Percentiles rank a stretch among this genome's conserved stretches.
phyloP scores from a whole-genome alignment of 2,888 invertebrate genomes.

The Athetis lepigone region DNA sequence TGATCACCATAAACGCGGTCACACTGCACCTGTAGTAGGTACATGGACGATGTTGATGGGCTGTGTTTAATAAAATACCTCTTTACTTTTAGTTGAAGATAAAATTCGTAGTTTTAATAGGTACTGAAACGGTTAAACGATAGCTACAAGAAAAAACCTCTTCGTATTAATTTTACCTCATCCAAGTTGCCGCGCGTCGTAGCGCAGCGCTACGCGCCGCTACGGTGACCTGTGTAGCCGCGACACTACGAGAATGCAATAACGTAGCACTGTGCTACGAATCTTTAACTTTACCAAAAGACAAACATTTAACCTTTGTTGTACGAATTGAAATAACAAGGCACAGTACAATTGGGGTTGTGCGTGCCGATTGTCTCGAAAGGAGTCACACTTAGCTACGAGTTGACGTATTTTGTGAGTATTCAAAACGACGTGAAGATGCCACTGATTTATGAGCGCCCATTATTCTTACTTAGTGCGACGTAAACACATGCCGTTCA shows the following conservation, averaged over 20 bases:
- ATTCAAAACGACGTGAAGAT: slow-evolving; percentile 85
- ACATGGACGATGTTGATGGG: too few species aligned
- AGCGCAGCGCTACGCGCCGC: slow-evolving; percentile 37
- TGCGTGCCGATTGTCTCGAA: slow-evolving; percentile 70
- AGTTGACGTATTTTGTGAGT: slow-evolving; percentile 79
- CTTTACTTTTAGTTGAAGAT: too few species aligned
- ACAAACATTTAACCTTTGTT: slow-evolving; percentile 35
- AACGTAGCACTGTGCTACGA: slow-evolving; percentile 53
- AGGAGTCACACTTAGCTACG: slow-evolving; percentile 72
- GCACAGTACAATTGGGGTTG: slow-evolving; percentile 63
- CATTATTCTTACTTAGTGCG: slow-evolving; percentile 86
- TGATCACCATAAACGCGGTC: slow-evolving; percentile 29
- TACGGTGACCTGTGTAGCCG: slow-evolving; percentile 32
- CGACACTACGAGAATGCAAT: slow-evolving; percentile 42
- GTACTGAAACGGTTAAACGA: too few species aligned
- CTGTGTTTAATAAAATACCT: too few species aligned
- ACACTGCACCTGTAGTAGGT: neutral
- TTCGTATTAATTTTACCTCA: slow-evolving; percentile 6
- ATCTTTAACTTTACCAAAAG: slow-evolving; percentile 33
- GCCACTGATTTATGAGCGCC: slow-evolving; percentile 83
- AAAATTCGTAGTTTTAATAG: too few species aligned
- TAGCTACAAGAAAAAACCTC: neutral
- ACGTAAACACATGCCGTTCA: slow-evolving; percentile 85
- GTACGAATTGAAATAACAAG: slow-evolving; percentile 62
- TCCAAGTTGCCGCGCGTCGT: slow-evolving; percentile 19